Evolutionary conservation across 2,888 invertebrate species (phyloP).

Genomic region (Ectemnius continuus): DNA sequence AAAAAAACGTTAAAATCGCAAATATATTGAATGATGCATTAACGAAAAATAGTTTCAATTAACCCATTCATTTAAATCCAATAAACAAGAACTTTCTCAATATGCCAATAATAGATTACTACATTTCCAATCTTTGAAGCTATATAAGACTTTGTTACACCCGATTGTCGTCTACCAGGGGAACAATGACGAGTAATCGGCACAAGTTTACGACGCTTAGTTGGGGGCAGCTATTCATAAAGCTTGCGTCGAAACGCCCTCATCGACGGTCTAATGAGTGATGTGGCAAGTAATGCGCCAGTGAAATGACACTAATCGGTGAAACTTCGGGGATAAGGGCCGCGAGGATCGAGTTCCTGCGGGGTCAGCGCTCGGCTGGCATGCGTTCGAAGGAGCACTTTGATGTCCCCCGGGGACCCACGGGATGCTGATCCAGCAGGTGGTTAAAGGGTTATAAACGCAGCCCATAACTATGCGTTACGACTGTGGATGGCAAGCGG

Average conservation of each 20-base stretch:
- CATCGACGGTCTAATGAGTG: not conserved
- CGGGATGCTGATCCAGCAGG: conserved; percentile 42
- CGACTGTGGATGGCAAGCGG: conserved; percentile 9
- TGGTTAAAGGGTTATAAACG: conserved; percentile 49
- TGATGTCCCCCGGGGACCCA: conserved; percentile 24
- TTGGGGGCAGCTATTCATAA: too few species aligned
- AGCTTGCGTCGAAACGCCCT: not conserved
- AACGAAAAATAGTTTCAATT: too few species aligned
- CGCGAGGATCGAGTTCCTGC: not conserved
- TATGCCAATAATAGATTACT: too few species aligned
- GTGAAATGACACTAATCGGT: conserved; percentile 20
- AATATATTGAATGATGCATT: too few species aligned
- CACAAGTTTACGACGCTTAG: too few species aligned
- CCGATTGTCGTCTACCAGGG: too few species aligned
- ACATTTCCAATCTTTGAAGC: too few species aligned
- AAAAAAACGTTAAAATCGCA: too few species aligned
- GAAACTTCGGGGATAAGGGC: not conserved
- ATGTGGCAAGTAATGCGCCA: conserved; percentile 11
- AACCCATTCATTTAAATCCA: too few species aligned
- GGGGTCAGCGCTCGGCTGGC: conserved; percentile 2
- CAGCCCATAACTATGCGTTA: conserved; percentile 39
- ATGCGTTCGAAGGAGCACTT: conserved; percentile 18
- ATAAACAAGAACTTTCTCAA: too few species aligned
- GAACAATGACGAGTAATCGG: too few species aligned
- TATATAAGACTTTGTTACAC: too few species aligned